Conservation (phyloP, 2,888 invertebrate species). For the Schrankia costaestrigalis region DNA sequence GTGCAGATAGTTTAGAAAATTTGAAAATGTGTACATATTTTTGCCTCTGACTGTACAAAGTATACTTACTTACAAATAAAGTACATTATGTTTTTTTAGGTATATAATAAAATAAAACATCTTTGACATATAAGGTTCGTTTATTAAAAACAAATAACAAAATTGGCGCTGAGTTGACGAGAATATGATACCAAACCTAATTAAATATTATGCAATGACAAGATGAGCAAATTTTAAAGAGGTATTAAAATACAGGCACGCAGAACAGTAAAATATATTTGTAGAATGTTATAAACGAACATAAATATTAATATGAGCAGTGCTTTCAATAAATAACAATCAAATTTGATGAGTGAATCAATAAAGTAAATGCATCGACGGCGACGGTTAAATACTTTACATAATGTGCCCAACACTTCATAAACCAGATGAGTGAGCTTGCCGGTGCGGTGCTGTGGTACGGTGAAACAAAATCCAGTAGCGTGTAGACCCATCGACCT, state of each 20-base stretch:
- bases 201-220: constrained; percentile 20
- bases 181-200: constrained; percentile 23
- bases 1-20: no score
- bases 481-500: constrained; percentile 56
- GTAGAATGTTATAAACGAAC: no score
- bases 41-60: no score
- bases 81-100: no score
- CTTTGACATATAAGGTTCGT: constrained; percentile 8
- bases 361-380: constrained; percentile 29
- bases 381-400: constrained; percentile 29
- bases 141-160: constrained; percentile 18
- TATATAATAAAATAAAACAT: constrained; percentile 14
- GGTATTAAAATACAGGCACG: no score
- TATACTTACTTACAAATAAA: no score
- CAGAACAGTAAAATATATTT: no score
- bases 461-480: constrained; percentile 33
- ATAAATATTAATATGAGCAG: no score
- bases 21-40: no score
- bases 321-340: constrained; percentile 38
- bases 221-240: no score
- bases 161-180: constrained; percentile 14
- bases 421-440: constrained; percentile 38
- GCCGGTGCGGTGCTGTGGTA: constrained; percentile 14
- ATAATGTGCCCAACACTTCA: constrained; percentile 40
- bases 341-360: constrained; percentile 39